These are phyloP conservation scores for Plutella xylostella DNA, from an alignment of 2,888 invertebrate genomes.

Conservation along the genomic window DNA sequence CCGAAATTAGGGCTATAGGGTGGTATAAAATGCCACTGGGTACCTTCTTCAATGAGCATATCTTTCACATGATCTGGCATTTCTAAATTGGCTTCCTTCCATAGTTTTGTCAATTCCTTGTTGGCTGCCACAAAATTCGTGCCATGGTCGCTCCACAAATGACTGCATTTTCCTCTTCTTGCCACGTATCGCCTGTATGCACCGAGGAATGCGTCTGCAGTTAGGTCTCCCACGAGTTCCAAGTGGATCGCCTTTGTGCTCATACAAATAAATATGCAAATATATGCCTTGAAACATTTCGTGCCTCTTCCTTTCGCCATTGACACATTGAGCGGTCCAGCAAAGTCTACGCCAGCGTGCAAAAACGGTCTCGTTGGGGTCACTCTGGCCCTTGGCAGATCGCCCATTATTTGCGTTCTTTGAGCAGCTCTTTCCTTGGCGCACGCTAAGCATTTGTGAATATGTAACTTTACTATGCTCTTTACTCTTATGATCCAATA, in stretches of 20 bases:
- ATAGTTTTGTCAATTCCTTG: slow-evolving; percentile 13
- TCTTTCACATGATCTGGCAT: slow-evolving; percentile 13
- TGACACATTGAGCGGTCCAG: neutral
- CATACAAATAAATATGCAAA: slow-evolving; percentile 15
- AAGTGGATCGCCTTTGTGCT: slow-evolving; percentile 20
- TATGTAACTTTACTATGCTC: neutral
- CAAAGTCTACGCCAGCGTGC: neutral
- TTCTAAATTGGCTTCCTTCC: slow-evolving; percentile 1
- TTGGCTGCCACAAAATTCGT: slow-evolving; percentile 17
- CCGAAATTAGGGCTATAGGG: slow-evolving; percentile 10
- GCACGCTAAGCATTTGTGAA: neutral
- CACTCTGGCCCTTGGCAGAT: neutral
- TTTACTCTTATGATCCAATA: neutral
- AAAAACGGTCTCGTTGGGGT: neutral
- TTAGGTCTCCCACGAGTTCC: slow-evolving; percentile 21
- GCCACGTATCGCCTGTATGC: no score
- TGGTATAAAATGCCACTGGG: slow-evolving; percentile 11
- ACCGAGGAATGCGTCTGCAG: no score
- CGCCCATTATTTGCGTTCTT: neutral
- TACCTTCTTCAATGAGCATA: slow-evolving; percentile 11
- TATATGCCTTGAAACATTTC: slow-evolving; percentile 7
- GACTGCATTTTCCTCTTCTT: slow-evolving; percentile 12
- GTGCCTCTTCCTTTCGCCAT: slow-evolving; percentile 2
- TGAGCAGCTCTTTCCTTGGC: neutral
- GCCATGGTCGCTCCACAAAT: slow-evolving; percentile 18